A percentile compares a stretch with the other conserved stretches of the same genome.
Evolutionary conservation across 2,888 invertebrate genomes (phyloP).

Genomic region (Synergus umbraculus): DNA sequence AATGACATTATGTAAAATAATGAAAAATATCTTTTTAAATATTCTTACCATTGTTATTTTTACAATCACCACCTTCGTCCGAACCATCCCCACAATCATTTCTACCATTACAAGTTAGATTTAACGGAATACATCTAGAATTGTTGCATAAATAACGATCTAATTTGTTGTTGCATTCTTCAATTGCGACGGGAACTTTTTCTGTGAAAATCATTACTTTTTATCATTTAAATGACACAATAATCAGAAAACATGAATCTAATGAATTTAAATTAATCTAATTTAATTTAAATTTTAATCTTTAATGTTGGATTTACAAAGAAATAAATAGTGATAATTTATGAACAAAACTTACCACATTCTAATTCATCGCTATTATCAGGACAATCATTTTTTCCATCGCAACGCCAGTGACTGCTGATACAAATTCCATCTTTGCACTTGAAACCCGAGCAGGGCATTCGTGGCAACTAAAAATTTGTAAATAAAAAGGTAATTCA

Average conservation of each 20-base stretch:
- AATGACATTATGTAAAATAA: neutral
- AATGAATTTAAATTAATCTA: neutral
- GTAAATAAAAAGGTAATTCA: constrained; percentile 1
- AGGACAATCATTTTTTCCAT: constrained; percentile 82
- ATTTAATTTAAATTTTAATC: no score
- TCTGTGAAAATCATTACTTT: constrained; percentile 26
- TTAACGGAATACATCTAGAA: constrained; percentile 79
- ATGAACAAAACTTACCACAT: constrained; percentile 78
- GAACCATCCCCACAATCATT: constrained; percentile 82
- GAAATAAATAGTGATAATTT: neutral
- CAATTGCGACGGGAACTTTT: neutral
- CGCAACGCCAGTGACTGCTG: constrained; percentile 82
- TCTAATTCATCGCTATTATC: constrained; percentile 86
- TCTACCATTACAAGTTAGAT: constrained; percentile 79
- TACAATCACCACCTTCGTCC: constrained; percentile 80
- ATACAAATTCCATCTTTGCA: constrained; percentile 81
- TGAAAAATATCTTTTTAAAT: neutral
- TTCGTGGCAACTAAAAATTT: constrained; percentile 55
- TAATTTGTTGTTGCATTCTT: neutral
- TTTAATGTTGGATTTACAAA: neutral
- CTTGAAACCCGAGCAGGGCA: constrained; percentile 81
- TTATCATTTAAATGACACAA: neutral
- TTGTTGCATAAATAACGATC: constrained; percentile 78
- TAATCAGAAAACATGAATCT: neutral
- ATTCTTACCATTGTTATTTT: constrained; percentile 56